These are phyloP conservation scores for Tetramorium simillimum DNA, from an alignment of 1,140 invertebrate species.

Conservation along the genomic window DNA sequence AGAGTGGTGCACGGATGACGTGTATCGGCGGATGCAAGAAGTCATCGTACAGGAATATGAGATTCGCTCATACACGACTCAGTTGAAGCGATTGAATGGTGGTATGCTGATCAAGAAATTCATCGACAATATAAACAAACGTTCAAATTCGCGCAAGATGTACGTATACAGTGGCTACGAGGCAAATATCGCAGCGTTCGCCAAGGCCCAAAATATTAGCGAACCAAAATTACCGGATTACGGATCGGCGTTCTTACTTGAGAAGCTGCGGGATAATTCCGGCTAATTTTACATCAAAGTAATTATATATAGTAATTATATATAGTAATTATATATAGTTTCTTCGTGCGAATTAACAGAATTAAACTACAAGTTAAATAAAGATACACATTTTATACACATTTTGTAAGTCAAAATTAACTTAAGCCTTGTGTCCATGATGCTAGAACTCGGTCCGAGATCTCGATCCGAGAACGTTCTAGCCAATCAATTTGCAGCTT, in stretches of 20 bases:
- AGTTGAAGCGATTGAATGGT: conserved; percentile 87
- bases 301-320: too few species aligned
- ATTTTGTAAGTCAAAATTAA: too few species aligned
- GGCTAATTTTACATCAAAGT: conserved; percentile 66
- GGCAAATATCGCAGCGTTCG: conserved; percentile 88
- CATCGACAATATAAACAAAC: conserved; percentile 64
- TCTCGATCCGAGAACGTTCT: too few species aligned
- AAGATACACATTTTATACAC: too few species aligned
- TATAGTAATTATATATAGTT: too few species aligned
- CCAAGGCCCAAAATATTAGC: conserved; percentile 88
- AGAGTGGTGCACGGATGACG: conserved; percentile 87
- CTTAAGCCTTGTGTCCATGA: too few species aligned
- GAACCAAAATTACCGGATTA: conserved; percentile 86
- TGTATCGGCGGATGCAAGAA: conserved; percentile 84
- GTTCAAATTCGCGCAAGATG: conserved; percentile 83
- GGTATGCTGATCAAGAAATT: conserved; percentile 77
- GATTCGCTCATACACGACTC: conserved; percentile 86
- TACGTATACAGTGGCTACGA: conserved; percentile 89
- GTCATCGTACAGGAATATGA: conserved; percentile 85
- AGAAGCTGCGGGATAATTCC: conserved; percentile 71
- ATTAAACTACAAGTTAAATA: neutral
- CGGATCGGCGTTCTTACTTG: conserved; percentile 83
- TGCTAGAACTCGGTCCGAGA: too few species aligned
- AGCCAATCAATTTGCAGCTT: too few species aligned
- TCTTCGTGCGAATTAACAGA: neutral